Evolutionary conservation across 2,888 invertebrate genomes (phyloP).

Genomic region (Frankliniella fusca): DNA sequence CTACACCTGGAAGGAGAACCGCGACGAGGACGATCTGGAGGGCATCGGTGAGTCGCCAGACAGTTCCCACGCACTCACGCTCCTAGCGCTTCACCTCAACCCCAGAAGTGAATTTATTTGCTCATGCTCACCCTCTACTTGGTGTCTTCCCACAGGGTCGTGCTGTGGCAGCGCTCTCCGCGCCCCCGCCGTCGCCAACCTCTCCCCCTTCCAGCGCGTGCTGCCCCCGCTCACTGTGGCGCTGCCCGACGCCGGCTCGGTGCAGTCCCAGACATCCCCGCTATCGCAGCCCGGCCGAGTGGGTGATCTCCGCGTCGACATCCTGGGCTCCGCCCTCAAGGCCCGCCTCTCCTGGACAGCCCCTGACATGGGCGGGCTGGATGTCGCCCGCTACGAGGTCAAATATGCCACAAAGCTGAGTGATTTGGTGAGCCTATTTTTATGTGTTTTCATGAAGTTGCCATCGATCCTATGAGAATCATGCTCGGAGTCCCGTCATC

Average conservation of each 20-base stretch:
- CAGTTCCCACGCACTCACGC: no score
- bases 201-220: constrained; percentile 53
- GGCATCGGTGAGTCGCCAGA: not conserved
- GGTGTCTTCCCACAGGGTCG: not conserved
- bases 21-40: constrained; percentile 10
- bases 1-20: constrained; percentile 49
- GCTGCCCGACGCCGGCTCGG: constrained; percentile 42
- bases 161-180: constrained; percentile 55
- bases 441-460: constrained; percentile 32
- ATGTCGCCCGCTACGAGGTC: constrained; percentile 53
- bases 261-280: constrained; percentile 44
- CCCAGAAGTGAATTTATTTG: no score
- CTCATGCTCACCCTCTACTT: not conserved
- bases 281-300: constrained; percentile 51
- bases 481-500: not conserved
- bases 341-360: constrained; percentile 57
- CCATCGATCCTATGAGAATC: not conserved
- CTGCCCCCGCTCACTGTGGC: constrained; percentile 51
- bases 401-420: constrained; percentile 48
- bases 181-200: constrained; percentile 49
- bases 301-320: constrained; percentile 53
- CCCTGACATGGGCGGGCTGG: constrained; percentile 55
- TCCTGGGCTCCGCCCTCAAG: constrained; percentile 50
- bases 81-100: no score
- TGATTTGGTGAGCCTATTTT: constrained; percentile 41